Conservation (phyloP, 2,797 vertebrate species). For the Gobionotothen gibberifrons region DNA sequence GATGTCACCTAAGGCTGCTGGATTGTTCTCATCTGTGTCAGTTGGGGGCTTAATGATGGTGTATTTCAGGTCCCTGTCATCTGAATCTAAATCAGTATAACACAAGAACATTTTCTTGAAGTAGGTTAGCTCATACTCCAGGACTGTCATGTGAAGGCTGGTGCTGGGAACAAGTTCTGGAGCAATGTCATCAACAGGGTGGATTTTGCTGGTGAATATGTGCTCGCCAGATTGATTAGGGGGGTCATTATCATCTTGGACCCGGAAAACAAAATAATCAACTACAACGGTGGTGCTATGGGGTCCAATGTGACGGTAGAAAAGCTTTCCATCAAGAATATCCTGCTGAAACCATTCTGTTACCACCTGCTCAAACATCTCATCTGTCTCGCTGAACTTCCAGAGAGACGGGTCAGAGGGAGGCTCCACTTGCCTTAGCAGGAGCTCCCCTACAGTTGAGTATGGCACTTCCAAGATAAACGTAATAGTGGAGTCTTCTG, state of each 20-base stretch:
- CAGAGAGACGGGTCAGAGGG: constrained; percentile 83
- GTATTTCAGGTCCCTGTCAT: constrained; percentile 89
- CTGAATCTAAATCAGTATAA: constrained; percentile 89
- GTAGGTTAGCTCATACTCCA: constrained; percentile 88
- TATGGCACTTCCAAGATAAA: constrained; percentile 84
- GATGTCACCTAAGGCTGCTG: constrained; percentile 83
- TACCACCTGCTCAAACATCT: constrained; percentile 90
- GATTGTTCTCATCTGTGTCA: constrained; percentile 89
- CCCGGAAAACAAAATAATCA: constrained; percentile 84
- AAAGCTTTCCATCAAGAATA: constrained; percentile 89
- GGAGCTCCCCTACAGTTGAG: constrained; percentile 83
- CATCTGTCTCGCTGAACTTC: constrained; percentile 86
- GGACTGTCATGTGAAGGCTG: constrained; percentile 89
- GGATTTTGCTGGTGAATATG: constrained; percentile 85
- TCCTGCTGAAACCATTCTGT: constrained; percentile 91
- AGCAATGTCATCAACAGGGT: constrained; percentile 85
- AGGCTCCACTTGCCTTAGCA: constrained; percentile 86
- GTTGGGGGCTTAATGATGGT: constrained; percentile 84
- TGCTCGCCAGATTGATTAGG: constrained; percentile 89
- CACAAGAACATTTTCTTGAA: constrained; percentile 86
- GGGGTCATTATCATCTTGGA: constrained; percentile 91
- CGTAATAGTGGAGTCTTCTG: constrained; percentile 88
- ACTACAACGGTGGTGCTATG: constrained; percentile 83
- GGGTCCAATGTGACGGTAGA: constrained; percentile 87
- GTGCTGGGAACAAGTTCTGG: constrained; percentile 86